Conservation (phyloP, 2,797 vertebrate genomes). For the Scolopax rusticola region DNA sequence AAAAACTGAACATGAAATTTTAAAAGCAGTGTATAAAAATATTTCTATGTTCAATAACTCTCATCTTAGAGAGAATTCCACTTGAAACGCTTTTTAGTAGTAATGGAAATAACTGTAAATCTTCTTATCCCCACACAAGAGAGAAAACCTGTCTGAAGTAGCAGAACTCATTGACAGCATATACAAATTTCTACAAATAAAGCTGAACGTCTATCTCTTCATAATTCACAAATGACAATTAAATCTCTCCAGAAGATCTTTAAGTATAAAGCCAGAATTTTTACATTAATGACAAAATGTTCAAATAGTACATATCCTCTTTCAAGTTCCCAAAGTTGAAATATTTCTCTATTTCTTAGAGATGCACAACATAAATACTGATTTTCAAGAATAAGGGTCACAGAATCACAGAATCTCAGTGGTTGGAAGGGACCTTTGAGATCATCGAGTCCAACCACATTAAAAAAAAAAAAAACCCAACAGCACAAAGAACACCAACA, state of each 20-base stretch:
- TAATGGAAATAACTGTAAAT: not conserved
- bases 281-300: not conserved
- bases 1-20: not conserved
- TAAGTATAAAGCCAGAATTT: not conserved
- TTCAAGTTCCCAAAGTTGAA: not conserved
- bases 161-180: not conserved
- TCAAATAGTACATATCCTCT: not conserved
- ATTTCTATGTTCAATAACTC: not conserved
- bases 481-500: no score
- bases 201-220: not conserved
- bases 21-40: not conserved
- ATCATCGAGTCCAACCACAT: no score
- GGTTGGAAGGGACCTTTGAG: no score
- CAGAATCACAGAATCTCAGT: no score
- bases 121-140: not conserved
- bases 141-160: not conserved
- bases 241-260: not conserved
- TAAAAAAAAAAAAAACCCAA: no score
- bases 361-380: not conserved
- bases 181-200: not conserved
- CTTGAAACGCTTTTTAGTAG: not conserved
- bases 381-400: constrained; percentile 29
- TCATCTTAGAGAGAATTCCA: not conserved
- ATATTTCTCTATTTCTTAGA: not conserved
- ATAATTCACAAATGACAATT: not conserved